Percentiles rank a stretch among this genome's conserved stretches.
Evolutionary conservation across 2,888 invertebrate species (phyloP).

Genomic region (Pelosia muscerda): DNA sequence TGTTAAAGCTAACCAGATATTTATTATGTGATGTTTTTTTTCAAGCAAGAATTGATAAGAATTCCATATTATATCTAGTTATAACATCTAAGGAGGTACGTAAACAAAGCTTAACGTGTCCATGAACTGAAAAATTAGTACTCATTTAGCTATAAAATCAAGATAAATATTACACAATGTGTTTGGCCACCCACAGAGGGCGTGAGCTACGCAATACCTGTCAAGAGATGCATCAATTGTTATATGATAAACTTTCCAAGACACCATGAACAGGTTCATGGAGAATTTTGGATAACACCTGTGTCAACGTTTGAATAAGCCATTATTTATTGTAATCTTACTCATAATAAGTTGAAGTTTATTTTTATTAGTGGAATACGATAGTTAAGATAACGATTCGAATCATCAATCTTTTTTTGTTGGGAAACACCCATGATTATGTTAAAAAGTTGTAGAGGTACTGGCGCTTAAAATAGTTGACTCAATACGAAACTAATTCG

Average conservation of each 20-base stretch:
- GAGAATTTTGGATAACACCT: constrained; percentile 20
- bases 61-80: not conserved
- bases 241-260: constrained; percentile 40
- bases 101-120: constrained; percentile 13
- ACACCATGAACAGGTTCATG: constrained; percentile 37
- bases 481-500: not conserved
- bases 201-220: constrained; percentile 20
- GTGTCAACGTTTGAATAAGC: constrained; percentile 10
- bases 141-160: constrained; percentile 9
- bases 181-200: constrained; percentile 19
- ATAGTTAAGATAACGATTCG: not conserved
- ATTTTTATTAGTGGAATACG: constrained; percentile 15
- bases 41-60: not conserved
- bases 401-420: not conserved
- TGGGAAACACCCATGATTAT: constrained; percentile 4
- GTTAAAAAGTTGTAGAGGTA: not conserved
- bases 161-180: constrained; percentile 32
- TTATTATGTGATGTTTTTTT: no score
- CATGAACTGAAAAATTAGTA: constrained; percentile 21
- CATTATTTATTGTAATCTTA: constrained; percentile 17
- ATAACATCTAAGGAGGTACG: not conserved
- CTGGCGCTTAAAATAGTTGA: not conserved
- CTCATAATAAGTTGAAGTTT: constrained; percentile 7
- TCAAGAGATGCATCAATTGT: constrained; percentile 38
- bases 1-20: no score